A percentile compares a stretch with the other conserved stretches of the same genome.
Conservation (phyloP, 2,113 vertebrate genomes). For the Tretioscincus oriximinensis region DNA sequence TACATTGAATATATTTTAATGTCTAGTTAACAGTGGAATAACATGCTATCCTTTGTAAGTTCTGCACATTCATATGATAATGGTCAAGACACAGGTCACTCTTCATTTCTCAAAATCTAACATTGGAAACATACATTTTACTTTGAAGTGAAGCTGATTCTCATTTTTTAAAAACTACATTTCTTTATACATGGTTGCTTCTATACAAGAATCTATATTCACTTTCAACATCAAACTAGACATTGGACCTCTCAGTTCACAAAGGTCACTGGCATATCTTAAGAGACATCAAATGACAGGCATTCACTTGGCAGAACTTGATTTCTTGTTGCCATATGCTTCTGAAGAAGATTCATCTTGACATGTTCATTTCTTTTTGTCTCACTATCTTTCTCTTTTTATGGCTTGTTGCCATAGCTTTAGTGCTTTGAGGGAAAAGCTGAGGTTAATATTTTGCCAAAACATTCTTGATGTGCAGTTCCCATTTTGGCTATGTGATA, state of each 20-base stretch:
- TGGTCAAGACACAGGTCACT: conserved; percentile 31
- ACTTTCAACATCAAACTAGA: neutral
- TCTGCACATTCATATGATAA: conserved; percentile 36
- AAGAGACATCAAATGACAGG: conserved; percentile 4
- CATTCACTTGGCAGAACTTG: conserved; percentile 28
- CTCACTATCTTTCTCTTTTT: conserved; percentile 34
- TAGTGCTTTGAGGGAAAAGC: conserved; percentile 32
- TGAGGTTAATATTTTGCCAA: conserved; percentile 22
- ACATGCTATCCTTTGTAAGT: conserved; percentile 23
- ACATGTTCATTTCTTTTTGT: conserved; percentile 37
- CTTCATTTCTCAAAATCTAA: conserved; percentile 10
- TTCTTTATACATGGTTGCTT: neutral
- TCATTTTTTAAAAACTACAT: conserved; percentile 2
- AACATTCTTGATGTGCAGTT: conserved; percentile 43
- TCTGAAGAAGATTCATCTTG: conserved; percentile 37
- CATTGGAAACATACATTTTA: conserved; percentile 22
- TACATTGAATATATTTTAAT: conserved; percentile 45
- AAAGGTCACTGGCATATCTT: conserved; percentile 17
- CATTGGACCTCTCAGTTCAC: neutral
- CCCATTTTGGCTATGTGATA: conserved; percentile 16
- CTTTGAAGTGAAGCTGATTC: conserved; percentile 1
- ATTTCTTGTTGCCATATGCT: conserved; percentile 23
- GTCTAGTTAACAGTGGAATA: conserved; percentile 17
- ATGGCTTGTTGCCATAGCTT: conserved; percentile 28
- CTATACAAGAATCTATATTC: conserved; percentile 6